Conservation (phyloP, 2,888 invertebrate genomes). For the Brenthis ino region DNA sequence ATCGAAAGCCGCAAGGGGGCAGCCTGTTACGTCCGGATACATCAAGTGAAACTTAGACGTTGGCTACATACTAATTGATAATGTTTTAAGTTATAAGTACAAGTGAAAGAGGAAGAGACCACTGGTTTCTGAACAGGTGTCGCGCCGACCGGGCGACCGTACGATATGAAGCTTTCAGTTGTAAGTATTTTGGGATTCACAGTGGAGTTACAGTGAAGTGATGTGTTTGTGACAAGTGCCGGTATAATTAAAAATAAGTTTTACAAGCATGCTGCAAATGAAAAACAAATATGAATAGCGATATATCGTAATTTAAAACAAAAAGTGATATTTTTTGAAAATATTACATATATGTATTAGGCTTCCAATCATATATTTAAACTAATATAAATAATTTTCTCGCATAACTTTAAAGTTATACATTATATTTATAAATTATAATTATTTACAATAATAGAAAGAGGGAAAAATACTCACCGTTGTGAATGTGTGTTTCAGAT, state of each 20-base stretch:
- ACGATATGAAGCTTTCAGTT: slow-evolving; percentile 61
- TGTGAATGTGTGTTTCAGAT: slow-evolving; percentile 68
- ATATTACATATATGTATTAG: not conserved
- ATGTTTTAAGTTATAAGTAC: slow-evolving; percentile 75
- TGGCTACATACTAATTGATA: slow-evolving; percentile 69
- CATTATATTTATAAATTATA: not conserved
- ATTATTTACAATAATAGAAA: not conserved
- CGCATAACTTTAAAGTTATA: too few relatives aligned
- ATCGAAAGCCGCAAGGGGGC: slow-evolving; percentile 70
- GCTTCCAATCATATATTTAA: not conserved
- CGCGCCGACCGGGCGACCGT: slow-evolving; percentile 66
- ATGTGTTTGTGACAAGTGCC: slow-evolving; percentile 38
- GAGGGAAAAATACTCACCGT: slow-evolving; percentile 36
- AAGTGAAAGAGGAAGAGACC: slow-evolving; percentile 55
- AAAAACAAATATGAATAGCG: not conserved
- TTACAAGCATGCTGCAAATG: not conserved
- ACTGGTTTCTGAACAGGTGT: slow-evolving; percentile 60
- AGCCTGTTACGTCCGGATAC: slow-evolving; percentile 65
- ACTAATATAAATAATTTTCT: not conserved
- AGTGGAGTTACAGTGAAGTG: slow-evolving; percentile 43
- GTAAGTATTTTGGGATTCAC: slow-evolving; percentile 59
- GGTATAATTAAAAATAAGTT: not conserved
- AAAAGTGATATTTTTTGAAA: too few relatives aligned
- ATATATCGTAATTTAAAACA: too few relatives aligned
- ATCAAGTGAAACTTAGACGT: slow-evolving; percentile 69